phyloP scores from a whole-genome alignment of 2,797 vertebrate species.

The Anisognathus igniventris region DNA sequence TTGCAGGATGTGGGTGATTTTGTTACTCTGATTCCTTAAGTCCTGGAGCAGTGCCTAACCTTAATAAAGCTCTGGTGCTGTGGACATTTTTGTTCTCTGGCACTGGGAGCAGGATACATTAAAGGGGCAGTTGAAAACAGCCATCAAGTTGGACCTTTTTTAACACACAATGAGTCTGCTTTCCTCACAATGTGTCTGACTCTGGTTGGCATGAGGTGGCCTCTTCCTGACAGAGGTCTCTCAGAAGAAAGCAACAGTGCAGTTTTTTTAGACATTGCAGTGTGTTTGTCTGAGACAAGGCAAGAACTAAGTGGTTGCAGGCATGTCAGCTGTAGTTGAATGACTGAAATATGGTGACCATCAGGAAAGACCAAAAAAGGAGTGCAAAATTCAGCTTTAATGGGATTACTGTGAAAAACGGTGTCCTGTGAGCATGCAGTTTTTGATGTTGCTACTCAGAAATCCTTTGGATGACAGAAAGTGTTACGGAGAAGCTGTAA shows the following conservation, averaged over 20 bases:
- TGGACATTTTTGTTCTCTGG: accelerated
- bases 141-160: background rate
- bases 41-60: background rate
- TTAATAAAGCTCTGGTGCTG: background rate
- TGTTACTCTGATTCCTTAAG: background rate
- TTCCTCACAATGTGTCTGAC: accelerated
- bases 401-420: background rate
- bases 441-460: background rate
- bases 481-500: background rate
- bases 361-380: background rate
- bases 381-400: background rate
- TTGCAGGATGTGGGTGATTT: background rate
- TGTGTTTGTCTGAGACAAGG: background rate
- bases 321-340: background rate
- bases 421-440: background rate
- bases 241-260: background rate
- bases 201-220: background rate
- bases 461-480: background rate
- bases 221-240: background rate
- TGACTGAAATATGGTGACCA: background rate
- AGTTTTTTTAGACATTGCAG: background rate
- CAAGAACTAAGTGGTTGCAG: background rate
- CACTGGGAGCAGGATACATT: background rate
- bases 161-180: background rate
- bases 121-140: background rate